phyloP scores from a whole-genome alignment of 1,140 invertebrate species.

The Hirudo medicinalis region DNA sequence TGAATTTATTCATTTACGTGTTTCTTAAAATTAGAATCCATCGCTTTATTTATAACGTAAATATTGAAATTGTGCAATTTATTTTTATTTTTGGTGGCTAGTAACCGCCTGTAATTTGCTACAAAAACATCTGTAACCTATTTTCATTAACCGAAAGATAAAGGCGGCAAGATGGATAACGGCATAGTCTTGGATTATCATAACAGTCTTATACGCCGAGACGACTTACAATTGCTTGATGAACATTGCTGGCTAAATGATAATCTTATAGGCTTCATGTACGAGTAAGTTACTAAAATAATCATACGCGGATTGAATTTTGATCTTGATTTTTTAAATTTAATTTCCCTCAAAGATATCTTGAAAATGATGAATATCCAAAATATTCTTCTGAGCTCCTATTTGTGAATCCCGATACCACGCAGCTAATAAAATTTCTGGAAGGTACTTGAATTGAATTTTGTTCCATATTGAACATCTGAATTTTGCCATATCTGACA shows the following conservation, averaged over 20 bases:
- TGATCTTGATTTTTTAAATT: too few relatives aligned
- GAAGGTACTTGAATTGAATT: neutral
- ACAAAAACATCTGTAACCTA: neutral
- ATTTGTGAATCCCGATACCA: neutral
- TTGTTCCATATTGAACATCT: neutral
- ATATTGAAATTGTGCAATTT: too few relatives aligned
- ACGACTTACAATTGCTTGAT: neutral
- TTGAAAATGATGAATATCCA: constrained; percentile 6
- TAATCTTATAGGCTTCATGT: constrained; percentile 6
- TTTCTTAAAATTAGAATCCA: too few relatives aligned
- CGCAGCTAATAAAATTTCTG: neutral
- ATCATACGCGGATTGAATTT: too few relatives aligned
- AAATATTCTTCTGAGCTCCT: neutral
- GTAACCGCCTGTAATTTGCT: too few relatives aligned
- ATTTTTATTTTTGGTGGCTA: too few relatives aligned
- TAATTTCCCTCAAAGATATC: neutral
- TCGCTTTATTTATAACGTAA: too few relatives aligned
- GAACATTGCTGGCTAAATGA: constrained; percentile 7
- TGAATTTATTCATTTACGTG: too few relatives aligned
- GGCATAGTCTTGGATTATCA: neutral
- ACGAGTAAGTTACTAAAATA: neutral
- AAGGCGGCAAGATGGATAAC: neutral
- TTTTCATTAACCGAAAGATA: neutral
- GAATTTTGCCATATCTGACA: neutral
- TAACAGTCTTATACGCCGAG: neutral